Evolutionary conservation across 1,140 invertebrate species (phyloP), one percentile per base, ranked within the genome.

Genomic region (Drosophila prosaltans): DNA sequence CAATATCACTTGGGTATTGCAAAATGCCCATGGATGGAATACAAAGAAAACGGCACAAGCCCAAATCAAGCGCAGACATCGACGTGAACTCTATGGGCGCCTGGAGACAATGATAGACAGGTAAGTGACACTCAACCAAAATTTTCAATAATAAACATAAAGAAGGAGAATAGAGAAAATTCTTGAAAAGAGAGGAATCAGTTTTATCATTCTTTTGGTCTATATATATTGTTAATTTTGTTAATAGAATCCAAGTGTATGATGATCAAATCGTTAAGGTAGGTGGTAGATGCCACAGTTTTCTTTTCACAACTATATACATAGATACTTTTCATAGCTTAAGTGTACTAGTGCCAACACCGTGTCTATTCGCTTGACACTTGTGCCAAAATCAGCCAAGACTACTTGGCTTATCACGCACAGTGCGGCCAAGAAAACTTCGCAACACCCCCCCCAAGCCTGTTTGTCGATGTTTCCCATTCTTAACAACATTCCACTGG

Each of bases 31-130:
- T 30, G 88, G 84, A 28, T 86, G 84, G 62, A 73, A 58, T 86
- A 70, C 70, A 69, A 64, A 70, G 72, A 85, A 81, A 55, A 62
- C 78, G 55, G 84, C 70, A n/a, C 28, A 72, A 11, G 71, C 74
- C 48, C 72, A 84, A 81, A 89, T 94, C 11, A 94, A 95, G 76
- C 93, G 95, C 64, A 92, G 95, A 75, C 94, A 94, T 80, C 93
- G 95, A 10, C 81, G 95, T 30, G 94, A 96, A 65, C 92, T 96
- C 16, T 96, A 96, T 85, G 93, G 93, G 40, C 95, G 95, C 80
- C 67, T 96, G 48, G 95, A 96, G 86, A 90, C 94, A 48, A 94
- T 96, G 76, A 94, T 96, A 91, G 93, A 95, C 78, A 95, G 95
- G 96, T 96, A 91, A 89, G 88, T 77, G 65, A 51, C 21, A 26